Base-by-base conservation (phyloP, 1,140 invertebrate genomes). In the Trichoplusia ni region DNA sequence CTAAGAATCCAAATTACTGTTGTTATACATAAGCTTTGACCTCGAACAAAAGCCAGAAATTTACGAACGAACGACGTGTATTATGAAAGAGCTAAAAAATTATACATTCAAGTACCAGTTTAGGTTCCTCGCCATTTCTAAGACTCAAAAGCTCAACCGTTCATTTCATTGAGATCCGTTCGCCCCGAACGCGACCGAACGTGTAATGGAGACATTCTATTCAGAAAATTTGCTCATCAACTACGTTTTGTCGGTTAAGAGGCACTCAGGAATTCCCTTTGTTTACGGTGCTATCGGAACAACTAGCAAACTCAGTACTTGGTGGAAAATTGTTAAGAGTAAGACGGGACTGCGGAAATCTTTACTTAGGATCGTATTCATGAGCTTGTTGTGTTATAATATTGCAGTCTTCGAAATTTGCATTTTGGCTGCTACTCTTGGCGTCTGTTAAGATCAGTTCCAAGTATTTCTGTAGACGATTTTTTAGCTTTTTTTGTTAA, bases 341-440 rank as follows among this genome's bases (percentile, higher is more conserved):
- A 54, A 60, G 37, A 53, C 13, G 37, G 8, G 31, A 62, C 44
- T 56, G 56, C 42, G 47, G 40, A 69, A 67, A 67, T 65, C 46
- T 72, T 62, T 42, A 59, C 54, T 60, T 42, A 16, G 42, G 35
- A 67, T 61, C 37, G 35, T 71, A 74, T 74, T 74, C 68, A 69
- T 75, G 62, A 75, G 71, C 29, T 53, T 67, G 42, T 66, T 63
- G 60, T 60, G 40, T 62, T 65, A 71, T 67, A 69, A 71, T 75
- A 64, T 71, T 69, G 49, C 59, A 60, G 54, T 63, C 27, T 64
- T 3, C 38, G 27, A 40, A 67, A 80, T 80, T 80, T 78, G 73
- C 75, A 80, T 78, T 76, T 80, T 80, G 78, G 78, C 78, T 65
- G 37, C 64, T 46, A 42, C 38, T 70, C 40, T 61, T 77, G 75